Percentiles rank a stretch among this genome's conserved stretches.
phyloP scores from a whole-genome alignment of 2,888 invertebrate genomes.

The Bembecia ichneumoniformis region DNA sequence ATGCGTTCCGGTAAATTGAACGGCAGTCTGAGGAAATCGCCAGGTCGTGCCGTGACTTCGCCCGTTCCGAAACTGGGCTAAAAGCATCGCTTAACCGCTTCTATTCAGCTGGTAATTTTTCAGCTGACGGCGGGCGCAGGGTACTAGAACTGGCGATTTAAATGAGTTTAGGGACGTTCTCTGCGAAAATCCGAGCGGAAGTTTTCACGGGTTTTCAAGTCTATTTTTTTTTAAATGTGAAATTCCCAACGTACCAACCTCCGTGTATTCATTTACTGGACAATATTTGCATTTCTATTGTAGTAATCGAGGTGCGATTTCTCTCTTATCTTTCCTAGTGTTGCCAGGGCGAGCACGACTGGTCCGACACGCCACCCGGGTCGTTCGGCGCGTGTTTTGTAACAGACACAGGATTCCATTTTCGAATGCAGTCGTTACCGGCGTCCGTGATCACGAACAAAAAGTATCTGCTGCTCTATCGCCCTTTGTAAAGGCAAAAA shows the following conservation, averaged over 20 bases:
- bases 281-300: conserved; percentile 53
- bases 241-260: conserved; percentile 8
- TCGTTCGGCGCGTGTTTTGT: conserved; percentile 36
- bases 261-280: conserved; percentile 7
- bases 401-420: conserved; percentile 44
- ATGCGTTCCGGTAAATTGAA: conserved; percentile 48
- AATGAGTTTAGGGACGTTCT: conserved; percentile 33
- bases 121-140: conserved; percentile 16
- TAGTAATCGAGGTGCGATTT: conserved; percentile 45
- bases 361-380: conserved; percentile 14
- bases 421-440: conserved; percentile 50
- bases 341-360: conserved; percentile 23
- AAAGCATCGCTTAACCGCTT: conserved; percentile 39
- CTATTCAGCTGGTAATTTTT: conserved; percentile 41
- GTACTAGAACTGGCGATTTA: conserved; percentile 21
- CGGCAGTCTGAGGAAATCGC: conserved; percentile 42
- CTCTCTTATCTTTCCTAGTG: conserved; percentile 26
- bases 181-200: conserved; percentile 18
- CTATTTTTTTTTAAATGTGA: conserved; percentile 5
- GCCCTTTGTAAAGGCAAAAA: conserved; percentile 30
- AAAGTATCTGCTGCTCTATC: conserved; percentile 32
- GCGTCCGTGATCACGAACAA: conserved; percentile 34
- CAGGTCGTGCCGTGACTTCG: conserved; percentile 49
- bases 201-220: not conserved
- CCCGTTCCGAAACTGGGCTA: conserved; percentile 46